Conservation (phyloP, 2,888 invertebrate genomes). For the Acanthosoma haemorrhoidale region DNA sequence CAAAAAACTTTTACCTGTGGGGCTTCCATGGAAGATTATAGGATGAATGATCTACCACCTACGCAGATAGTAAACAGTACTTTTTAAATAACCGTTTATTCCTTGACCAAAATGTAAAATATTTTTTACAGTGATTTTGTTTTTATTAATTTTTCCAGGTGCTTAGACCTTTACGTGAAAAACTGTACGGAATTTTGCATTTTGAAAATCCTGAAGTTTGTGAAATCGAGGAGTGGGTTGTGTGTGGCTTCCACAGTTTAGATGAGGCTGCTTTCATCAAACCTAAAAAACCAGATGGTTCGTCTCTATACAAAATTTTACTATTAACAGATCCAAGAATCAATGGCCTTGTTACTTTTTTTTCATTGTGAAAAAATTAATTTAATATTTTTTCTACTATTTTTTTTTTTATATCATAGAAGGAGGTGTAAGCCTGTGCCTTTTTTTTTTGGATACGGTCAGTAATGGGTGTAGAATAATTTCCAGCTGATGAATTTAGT, state of each 20-base stretch:
- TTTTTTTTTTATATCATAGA: no score
- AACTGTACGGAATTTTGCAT: conserved; percentile 32
- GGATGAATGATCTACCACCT: conserved; percentile 29
- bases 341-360: no score
- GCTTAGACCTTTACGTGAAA: conserved; percentile 27
- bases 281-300: not conserved
- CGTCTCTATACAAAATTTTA: not conserved
- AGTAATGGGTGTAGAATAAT: no score
- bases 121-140: not conserved
- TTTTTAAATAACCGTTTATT: not conserved
- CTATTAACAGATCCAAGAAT: no score
- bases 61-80: conserved; percentile 27
- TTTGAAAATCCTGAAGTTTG: conserved; percentile 30
- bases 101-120: not conserved
- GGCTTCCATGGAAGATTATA: conserved; percentile 32
- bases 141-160: conserved; percentile 25
- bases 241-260: conserved; percentile 20
- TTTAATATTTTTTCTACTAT: no score
- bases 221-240: conserved; percentile 19
- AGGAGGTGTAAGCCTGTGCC: no score
- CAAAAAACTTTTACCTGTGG: conserved; percentile 25
- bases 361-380: no score
- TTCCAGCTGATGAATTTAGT: no score
- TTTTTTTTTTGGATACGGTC: no score
- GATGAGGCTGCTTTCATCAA: conserved; percentile 1